Evolutionary conservation across 1,140 invertebrate genomes (phyloP), one percentile per base, ranked within the genome.

Genomic region (Saccostrea echinata): DNA sequence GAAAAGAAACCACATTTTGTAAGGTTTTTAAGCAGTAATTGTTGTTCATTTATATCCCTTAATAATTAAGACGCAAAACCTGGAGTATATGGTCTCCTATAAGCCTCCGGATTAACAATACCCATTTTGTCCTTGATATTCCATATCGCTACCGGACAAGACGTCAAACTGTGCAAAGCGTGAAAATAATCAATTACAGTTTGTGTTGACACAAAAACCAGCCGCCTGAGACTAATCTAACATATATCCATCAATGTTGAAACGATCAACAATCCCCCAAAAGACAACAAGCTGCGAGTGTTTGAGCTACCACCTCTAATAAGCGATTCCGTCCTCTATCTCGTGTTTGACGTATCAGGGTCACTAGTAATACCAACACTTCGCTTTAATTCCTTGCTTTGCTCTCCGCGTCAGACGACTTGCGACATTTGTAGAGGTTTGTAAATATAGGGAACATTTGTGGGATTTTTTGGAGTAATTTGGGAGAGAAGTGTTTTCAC

Each of bases 151-250:
- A 76, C 68, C 30, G 68, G 68, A 76, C 68, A 33, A 33, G 27
- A 76, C 68, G 68, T 76, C 68, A 76, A 9, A 33, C 30, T 24
- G 68, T 16, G 68, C 30, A 30, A 76, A 27, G 68, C 68, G 68
- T 76, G 30, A 30, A 76, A 76, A 76, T 76, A 76, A 76, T 76
- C 68, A 76, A 76, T 76, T 76, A 76, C 24, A 33, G 30, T 24
- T 76, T 76, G 24, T 76, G 27, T 76, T 76, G 68, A 76, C 68
- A 76, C 68, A 76, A 76, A 76, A 76, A 16, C 12, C 68, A 76
- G 68, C 30, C 68, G 0, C 68, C 68, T 76, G 68, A 35, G 27
- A 76, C 68, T 76, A 76, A 76, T 76, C 68, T 76, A 33, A 76
- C 68, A 76, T 33, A 76, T 33, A 76, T 76, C 68, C 68, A 76